Conservation (phyloP, 2,888 invertebrate species). For the Linnaemya vulpina region DNA sequence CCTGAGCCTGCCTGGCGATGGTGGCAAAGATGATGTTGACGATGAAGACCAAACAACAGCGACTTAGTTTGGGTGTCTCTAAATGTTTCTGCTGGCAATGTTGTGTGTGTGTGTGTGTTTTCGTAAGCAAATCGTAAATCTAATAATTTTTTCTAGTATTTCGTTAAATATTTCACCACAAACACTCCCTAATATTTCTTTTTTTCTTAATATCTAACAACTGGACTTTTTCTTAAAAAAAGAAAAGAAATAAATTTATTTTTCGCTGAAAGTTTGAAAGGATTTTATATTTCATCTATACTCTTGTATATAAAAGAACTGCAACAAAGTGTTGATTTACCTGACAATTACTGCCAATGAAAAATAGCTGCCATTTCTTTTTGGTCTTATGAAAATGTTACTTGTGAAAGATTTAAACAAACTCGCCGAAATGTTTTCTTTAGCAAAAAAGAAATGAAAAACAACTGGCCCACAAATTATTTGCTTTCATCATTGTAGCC, state of each 20-base stretch:
- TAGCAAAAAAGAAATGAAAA: background rate
- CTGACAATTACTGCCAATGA: slow-evolving; percentile 65
- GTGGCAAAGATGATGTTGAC: slow-evolving; percentile 56
- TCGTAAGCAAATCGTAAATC: slow-evolving; percentile 77
- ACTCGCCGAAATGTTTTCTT: background rate
- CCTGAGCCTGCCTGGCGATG: slow-evolving; percentile 43
- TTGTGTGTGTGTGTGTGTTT: slow-evolving; percentile 48
- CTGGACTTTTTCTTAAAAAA: slow-evolving; percentile 35
- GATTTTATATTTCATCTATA: slow-evolving; percentile 31
- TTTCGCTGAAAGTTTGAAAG: background rate
- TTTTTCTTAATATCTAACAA: background rate
- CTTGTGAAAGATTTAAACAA: background rate
- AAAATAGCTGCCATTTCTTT: slow-evolving; percentile 57
- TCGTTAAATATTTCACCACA: slow-evolving; percentile 74
- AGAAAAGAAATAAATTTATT: background rate
- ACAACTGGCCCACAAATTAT: slow-evolving; percentile 35
- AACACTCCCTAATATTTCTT: slow-evolving; percentile 71
- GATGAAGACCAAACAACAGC: slow-evolving; percentile 62
- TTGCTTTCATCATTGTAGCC: slow-evolving; percentile 44
- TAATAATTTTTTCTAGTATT: slow-evolving; percentile 77
- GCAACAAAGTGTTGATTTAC: slow-evolving; percentile 66
- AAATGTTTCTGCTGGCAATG: slow-evolving; percentile 43
- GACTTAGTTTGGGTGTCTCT: slow-evolving; percentile 39
- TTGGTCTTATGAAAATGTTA: slow-evolving; percentile 28
- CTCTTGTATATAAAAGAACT: slow-evolving; percentile 44